Evolutionary conservation across 2,113 vertebrate species (phyloP).

Genomic region (Eupsittula cactorum): DNA sequence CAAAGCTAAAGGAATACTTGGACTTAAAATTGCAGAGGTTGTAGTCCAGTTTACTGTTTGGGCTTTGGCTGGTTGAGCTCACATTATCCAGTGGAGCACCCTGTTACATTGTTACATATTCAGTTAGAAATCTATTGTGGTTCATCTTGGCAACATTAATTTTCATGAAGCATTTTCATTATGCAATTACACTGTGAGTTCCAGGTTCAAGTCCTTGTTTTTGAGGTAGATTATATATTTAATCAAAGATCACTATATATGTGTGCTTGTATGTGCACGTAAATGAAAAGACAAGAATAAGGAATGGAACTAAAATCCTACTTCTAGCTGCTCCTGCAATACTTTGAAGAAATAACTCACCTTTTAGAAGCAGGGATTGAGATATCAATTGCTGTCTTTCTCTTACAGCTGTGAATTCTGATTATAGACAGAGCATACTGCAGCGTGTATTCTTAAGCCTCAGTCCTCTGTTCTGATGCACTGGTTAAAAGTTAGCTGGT

Average conservation of each 20-base stretch:
- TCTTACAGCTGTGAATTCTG: neutral
- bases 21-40: neutral
- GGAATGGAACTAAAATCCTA: neutral
- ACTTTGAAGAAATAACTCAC: neutral
- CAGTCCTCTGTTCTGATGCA: neutral
- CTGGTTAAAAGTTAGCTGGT: neutral
- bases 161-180: neutral
- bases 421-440: neutral
- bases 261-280: neutral
- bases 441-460: neutral
- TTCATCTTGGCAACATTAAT: neutral
- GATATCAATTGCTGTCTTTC: neutral
- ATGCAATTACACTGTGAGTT: neutral
- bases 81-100: neutral
- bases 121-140: neutral
- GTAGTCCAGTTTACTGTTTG: neutral
- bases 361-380: neutral
- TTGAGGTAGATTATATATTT: neutral
- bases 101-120: neutral
- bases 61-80: neutral
- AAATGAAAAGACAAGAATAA: neutral
- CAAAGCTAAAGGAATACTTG: neutral
- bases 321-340: neutral
- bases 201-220: neutral
- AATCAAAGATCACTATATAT: neutral